phyloP scores from a whole-genome alignment of 2,113 vertebrate genomes.

The Podarcis raffonei region DNA sequence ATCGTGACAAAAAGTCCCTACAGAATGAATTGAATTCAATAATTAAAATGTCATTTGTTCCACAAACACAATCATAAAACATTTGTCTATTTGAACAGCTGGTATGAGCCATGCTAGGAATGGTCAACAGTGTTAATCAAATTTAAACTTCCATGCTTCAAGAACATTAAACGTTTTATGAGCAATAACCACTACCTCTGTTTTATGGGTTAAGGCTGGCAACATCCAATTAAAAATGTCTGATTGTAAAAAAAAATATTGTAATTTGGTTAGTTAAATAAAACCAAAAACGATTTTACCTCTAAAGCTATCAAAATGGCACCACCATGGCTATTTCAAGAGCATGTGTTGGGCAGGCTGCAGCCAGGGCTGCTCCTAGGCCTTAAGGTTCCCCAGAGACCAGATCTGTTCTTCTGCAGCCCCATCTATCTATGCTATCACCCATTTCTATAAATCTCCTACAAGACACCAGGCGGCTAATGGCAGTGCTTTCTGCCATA shows the following conservation, averaged over 20 bases:
- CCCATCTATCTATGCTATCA: background rate
- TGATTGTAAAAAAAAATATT: background rate
- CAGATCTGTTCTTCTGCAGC: background rate
- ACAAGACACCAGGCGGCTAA: background rate
- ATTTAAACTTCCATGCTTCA: background rate
- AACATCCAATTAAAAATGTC: background rate
- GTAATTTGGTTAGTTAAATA: background rate
- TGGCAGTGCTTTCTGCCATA: background rate
- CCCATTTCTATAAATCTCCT: background rate
- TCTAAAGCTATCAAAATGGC: background rate
- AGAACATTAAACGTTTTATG: background rate
- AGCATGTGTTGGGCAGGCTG: background rate
- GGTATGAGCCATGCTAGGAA: background rate
- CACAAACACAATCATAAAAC: background rate
- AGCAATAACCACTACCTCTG: background rate
- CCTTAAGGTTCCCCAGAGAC: background rate
- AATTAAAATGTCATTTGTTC: background rate
- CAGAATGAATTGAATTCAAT: background rate
- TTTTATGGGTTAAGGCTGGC: background rate
- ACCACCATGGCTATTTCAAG: background rate
- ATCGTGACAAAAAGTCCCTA: background rate
- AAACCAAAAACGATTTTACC: background rate
- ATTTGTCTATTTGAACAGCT: slow-evolving; percentile 4
- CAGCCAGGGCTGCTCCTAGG: background rate
- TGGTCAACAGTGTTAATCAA: background rate